phyloP scores from a whole-genome alignment of 2,797 vertebrate species.

The Myotis planiceps region DNA sequence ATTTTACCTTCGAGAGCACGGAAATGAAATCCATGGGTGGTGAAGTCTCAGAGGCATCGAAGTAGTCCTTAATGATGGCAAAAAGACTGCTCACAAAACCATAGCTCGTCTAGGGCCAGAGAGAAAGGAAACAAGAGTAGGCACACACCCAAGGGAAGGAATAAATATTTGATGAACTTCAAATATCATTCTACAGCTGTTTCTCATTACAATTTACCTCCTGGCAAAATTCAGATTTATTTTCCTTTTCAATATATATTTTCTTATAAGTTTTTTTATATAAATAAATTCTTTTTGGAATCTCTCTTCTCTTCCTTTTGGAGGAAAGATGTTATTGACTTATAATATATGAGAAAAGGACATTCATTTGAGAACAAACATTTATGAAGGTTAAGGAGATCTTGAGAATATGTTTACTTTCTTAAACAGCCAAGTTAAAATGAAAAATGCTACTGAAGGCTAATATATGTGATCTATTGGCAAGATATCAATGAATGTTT shows the following conservation, averaged over 20 bases:
- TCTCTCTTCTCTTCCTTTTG: neutral
- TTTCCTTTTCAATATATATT: neutral
- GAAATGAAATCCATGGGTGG: slow-evolving; percentile 85
- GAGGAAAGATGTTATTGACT: slow-evolving; percentile 6
- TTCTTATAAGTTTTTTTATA: neutral
- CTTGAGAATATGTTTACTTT: neutral
- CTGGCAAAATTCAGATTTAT: slow-evolving; percentile 13
- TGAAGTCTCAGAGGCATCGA: slow-evolving; percentile 79
- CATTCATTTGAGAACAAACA: neutral
- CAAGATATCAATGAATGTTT: neutral
- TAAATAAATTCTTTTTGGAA: neutral
- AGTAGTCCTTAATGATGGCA: slow-evolving; percentile 85
- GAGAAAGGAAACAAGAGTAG: neutral
- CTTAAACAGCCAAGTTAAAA: slow-evolving; percentile 13
- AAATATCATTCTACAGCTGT: neutral
- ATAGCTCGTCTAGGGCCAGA: slow-evolving; percentile 90
- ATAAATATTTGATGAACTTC: neutral
- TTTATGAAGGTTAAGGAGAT: neutral
- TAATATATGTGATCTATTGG: neutral
- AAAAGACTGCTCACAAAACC: slow-evolving; percentile 91
- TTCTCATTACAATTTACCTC: slow-evolving; percentile 21
- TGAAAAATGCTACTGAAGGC: neutral
- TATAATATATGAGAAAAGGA: neutral
- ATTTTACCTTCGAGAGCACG: slow-evolving; percentile 88
- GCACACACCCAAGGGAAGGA: neutral